Percentiles rank a stretch among this genome's conserved stretches.
These are phyloP conservation scores for Drosophila lacteicornis DNA, from an alignment of 1,140 invertebrate species.

Conservation along the genomic window DNA sequence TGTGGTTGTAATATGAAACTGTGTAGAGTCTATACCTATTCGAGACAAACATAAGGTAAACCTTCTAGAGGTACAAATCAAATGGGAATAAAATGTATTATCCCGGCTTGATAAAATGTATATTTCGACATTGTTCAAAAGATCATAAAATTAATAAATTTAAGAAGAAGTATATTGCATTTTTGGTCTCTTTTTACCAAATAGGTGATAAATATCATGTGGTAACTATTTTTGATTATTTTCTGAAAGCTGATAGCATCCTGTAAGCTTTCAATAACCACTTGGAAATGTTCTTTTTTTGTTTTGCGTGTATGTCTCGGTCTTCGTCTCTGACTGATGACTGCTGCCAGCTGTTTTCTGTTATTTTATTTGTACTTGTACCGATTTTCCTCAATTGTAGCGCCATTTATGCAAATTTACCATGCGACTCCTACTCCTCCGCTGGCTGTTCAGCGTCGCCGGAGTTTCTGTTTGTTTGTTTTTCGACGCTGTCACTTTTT, in stretches of 20 bases:
- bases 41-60: too few species aligned
- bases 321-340: constrained; percentile 43
- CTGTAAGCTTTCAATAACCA: background rate
- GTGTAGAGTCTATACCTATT: too few species aligned
- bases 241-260: background rate
- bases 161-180: too few species aligned
- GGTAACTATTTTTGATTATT: background rate
- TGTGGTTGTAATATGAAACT: too few species aligned
- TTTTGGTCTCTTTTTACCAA: too few species aligned
- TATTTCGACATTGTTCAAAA: too few species aligned
- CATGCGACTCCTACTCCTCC: constrained; percentile 62
- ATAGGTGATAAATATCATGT: too few species aligned
- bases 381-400: constrained; percentile 82
- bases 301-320: constrained; percentile 46
- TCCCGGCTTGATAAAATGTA: too few species aligned
- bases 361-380: constrained; percentile 75
- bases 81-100: too few species aligned
- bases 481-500: constrained; percentile 59
- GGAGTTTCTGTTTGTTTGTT: constrained; percentile 72
- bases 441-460: constrained; percentile 51
- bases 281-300: constrained; percentile 5
- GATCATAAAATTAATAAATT: too few species aligned
- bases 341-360: constrained; percentile 49
- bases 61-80: too few species aligned
- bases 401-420: constrained; percentile 80